A percentile compares a stretch with the other conserved stretches of the same genome.
phyloP scores from a whole-genome alignment of 2,888 invertebrate genomes.

The Leucozona laternaria region DNA sequence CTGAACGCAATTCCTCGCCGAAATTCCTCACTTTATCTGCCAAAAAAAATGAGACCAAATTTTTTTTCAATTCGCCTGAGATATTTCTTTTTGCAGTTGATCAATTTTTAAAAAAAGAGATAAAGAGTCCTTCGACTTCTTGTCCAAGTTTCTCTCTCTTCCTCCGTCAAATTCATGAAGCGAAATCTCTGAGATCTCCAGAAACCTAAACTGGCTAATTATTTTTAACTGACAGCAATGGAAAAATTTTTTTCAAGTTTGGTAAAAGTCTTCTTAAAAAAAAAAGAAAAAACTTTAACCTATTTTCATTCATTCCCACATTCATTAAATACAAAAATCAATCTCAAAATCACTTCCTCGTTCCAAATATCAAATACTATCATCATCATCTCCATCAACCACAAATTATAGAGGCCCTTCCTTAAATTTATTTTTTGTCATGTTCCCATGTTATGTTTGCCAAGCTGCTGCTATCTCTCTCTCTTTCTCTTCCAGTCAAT shows the following conservation, averaged over 20 bases:
- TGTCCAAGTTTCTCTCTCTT: no score
- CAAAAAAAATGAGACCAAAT: no score
- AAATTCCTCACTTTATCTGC: no score
- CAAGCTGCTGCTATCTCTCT: background rate
- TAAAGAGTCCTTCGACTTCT: no score
- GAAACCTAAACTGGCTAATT: no score
- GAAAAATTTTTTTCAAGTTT: background rate
- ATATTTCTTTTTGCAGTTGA: no score
- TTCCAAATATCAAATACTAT: constrained; percentile 42
- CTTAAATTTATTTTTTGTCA: constrained; percentile 10
- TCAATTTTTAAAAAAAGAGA: no score
- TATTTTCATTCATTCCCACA: constrained; percentile 22
- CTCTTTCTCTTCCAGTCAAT: constrained; percentile 36
- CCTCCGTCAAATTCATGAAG: no score
- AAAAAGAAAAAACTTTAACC: background rate
- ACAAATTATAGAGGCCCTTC: constrained; percentile 25
- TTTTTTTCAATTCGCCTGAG: no score
- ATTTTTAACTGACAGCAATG: background rate
- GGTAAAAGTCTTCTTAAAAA: background rate
- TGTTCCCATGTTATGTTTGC: background rate
- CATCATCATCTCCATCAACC: constrained; percentile 41
- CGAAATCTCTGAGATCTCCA: no score
- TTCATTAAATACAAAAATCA: constrained; percentile 16
- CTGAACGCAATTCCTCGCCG: no score
- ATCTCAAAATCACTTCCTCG: constrained; percentile 56